A percentile compares a stretch with the other conserved stretches of the same genome.
Evolutionary conservation across 2,113 vertebrate genomes (phyloP).

Genomic region (Cyanoramphus novaezelandiae): DNA sequence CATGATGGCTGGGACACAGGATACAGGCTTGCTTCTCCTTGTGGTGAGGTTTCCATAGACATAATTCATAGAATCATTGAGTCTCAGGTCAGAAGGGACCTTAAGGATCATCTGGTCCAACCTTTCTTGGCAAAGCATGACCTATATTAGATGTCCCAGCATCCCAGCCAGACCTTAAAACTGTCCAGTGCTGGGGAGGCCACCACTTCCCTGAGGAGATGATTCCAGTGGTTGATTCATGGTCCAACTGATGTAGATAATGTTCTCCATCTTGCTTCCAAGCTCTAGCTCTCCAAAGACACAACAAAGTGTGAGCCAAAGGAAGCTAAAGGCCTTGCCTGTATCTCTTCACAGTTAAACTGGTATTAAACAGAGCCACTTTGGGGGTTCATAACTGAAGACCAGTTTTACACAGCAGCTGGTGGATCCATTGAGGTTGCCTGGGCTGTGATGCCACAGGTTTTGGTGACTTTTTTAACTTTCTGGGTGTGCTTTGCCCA

Average conservation of each 20-base stretch:
- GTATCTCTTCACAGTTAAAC: background rate
- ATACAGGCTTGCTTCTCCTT: background rate
- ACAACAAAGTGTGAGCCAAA: background rate
- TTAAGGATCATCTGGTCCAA: background rate
- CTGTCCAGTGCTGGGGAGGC: background rate
- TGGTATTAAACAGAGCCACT: background rate
- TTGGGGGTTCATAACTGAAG: background rate
- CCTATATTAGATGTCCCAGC: background rate
- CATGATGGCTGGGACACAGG: rapidly evolving
- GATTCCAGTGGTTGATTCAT: background rate
- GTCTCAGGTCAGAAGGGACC: background rate
- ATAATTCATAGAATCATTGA: background rate
- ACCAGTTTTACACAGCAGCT: background rate
- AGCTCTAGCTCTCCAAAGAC: background rate
- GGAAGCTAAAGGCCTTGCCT: background rate
- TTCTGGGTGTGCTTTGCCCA: background rate
- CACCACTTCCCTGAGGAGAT: background rate
- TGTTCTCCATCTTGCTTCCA: background rate
- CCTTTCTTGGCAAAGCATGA: background rate
- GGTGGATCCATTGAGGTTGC: background rate
- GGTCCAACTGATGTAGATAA: background rate
- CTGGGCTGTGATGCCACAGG: background rate
- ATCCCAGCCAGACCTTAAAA: background rate
- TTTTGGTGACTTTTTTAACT: background rate
- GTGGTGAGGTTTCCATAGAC: background rate